Percentiles rank a stretch among this genome's conserved stretches.
These are phyloP conservation scores for Alethe diademata DNA, from an alignment of 2,113 vertebrate species.

Conservation along the genomic window DNA sequence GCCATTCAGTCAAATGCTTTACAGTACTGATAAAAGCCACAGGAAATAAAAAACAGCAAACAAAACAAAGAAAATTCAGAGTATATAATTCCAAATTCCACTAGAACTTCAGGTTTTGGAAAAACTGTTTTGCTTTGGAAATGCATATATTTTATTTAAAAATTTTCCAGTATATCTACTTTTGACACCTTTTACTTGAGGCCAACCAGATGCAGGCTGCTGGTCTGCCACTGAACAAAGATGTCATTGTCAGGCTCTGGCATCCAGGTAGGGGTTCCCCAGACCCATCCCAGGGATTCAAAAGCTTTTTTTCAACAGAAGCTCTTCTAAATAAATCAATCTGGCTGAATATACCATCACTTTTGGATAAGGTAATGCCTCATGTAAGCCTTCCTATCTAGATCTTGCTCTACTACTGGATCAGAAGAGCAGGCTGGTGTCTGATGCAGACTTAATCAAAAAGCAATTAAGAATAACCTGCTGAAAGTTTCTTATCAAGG, in stretches of 20 bases:
- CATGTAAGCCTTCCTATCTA: background rate
- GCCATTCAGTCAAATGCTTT: background rate
- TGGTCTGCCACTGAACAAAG: background rate
- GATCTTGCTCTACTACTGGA: background rate
- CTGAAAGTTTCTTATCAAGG: background rate
- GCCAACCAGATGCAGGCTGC: background rate
- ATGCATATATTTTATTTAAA: background rate
- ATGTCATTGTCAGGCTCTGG: background rate
- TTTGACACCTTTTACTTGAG: background rate
- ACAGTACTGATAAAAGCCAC: background rate
- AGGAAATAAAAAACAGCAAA: background rate
- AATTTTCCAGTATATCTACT: background rate
- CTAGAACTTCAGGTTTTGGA: background rate
- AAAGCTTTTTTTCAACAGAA: background rate
- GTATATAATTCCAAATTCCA: background rate
- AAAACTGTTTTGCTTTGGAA: background rate
- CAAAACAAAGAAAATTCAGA: background rate
- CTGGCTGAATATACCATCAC: background rate
- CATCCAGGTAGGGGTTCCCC: background rate
- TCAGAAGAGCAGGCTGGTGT: background rate
- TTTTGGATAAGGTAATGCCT: background rate
- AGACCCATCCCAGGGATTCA: background rate
- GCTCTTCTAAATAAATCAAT: background rate
- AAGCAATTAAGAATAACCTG: background rate
- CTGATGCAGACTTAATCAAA: background rate